A percentile compares a stretch with the other conserved stretches of the same genome.
phyloP scores from a whole-genome alignment of 2,888 invertebrate species.

The Glaucopsyche alexis region DNA sequence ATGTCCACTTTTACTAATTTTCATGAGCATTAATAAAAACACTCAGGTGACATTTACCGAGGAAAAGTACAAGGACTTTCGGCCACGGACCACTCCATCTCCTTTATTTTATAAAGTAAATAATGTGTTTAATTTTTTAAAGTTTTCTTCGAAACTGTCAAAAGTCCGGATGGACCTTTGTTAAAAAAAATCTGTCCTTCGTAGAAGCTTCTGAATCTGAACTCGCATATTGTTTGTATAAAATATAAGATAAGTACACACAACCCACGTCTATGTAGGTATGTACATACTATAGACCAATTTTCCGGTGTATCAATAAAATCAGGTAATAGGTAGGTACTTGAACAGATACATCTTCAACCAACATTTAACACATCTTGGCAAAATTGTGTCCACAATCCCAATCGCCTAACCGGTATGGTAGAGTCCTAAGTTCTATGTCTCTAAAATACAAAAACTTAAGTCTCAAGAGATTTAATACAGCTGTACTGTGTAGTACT shows the following conservation, averaged over 20 bases:
- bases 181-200: conserved; percentile 56
- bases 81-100: neutral
- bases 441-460: no score
- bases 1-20: no score
- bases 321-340: neutral
- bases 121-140: neutral
- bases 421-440: no score
- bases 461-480: no score
- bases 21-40: no score
- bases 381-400: no score
- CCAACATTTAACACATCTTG: neutral
- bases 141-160: conserved; percentile 24
- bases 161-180: conserved; percentile 36
- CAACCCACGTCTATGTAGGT: neutral
- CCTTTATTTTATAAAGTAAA: neutral
- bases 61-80: no score
- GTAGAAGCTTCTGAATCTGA: conserved; percentile 64
- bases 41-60: no score
- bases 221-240: conserved; percentile 34
- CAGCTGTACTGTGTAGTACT: no score
- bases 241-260: conserved; percentile 33
- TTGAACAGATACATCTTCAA: neutral
- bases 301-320: neutral
- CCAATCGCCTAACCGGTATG: no score
- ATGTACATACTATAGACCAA: neutral